Percentiles rank a stretch among this genome's conserved stretches.
Evolutionary conservation across 2,888 invertebrate genomes (phyloP).

Genomic region (Troilus luridus): DNA sequence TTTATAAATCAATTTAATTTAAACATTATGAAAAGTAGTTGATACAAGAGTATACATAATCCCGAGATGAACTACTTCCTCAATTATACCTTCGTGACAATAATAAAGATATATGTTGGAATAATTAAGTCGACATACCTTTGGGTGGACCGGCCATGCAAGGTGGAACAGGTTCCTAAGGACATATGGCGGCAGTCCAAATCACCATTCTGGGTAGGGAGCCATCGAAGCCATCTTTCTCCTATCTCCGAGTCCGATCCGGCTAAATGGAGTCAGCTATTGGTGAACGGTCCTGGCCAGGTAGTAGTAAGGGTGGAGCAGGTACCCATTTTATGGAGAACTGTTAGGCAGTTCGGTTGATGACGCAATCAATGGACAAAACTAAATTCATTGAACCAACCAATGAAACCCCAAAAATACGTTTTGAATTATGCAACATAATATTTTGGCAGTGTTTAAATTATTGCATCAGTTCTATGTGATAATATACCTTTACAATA

Average conservation of each 20-base stretch:
- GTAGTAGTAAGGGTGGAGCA: neutral
- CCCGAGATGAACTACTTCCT: neutral
- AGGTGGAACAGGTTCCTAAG: neutral
- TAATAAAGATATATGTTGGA: neutral
- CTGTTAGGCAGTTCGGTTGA: neutral
- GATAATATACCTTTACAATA: no score
- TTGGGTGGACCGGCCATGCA: neutral
- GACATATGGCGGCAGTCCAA: conserved; percentile 22
- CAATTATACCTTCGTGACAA: neutral
- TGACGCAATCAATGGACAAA: neutral
- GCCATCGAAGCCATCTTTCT: neutral
- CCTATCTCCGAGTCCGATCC: neutral
- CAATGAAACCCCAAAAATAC: neutral
- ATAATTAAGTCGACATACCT: neutral
- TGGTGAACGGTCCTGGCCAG: conserved; percentile 6
- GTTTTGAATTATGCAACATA: no score
- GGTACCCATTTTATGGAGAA: conserved; percentile 2
- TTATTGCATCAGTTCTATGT: no score
- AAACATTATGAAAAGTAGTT: neutral
- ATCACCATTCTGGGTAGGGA: neutral
- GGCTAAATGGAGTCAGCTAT: neutral
- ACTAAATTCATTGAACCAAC: neutral
- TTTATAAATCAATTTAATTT: no score
- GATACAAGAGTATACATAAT: neutral
- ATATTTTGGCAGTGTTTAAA: no score